Conservation (phyloP, 2,113 vertebrate species). For the Sclerurus mexicanus region DNA sequence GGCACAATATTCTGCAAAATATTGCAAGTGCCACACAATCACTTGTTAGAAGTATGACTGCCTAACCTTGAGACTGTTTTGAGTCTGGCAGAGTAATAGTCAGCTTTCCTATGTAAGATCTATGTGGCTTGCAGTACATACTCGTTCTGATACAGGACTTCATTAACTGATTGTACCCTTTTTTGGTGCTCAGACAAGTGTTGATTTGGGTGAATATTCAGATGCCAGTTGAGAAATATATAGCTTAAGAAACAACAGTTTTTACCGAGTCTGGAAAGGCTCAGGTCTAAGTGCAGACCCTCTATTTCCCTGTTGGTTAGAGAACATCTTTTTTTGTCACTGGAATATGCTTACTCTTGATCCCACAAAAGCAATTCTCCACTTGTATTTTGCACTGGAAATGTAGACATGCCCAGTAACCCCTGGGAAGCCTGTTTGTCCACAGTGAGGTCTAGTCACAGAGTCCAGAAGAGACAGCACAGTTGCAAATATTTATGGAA, state of each 20-base stretch:
- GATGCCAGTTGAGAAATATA: background rate
- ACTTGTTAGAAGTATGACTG: background rate
- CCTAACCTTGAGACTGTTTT: background rate
- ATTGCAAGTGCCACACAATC: background rate
- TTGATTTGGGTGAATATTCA: background rate
- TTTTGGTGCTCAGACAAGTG: background rate
- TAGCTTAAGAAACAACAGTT: background rate
- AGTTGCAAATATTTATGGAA: background rate
- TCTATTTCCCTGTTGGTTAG: background rate
- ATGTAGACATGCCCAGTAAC: fast-evolving
- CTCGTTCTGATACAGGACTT: background rate
- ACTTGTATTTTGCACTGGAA: background rate
- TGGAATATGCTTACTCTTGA: background rate
- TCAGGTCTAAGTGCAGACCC: fast-evolving
- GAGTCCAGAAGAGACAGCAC: background rate
- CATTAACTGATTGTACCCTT: background rate
- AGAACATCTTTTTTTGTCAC: background rate
- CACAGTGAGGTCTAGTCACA: background rate
- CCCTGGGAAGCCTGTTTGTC: background rate
- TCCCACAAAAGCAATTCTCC: background rate
- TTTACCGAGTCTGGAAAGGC: background rate
- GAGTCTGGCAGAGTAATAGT: background rate
- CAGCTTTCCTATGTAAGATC: background rate
- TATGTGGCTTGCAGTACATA: background rate
- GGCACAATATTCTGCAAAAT: background rate